A percentile compares a stretch with the other conserved stretches of the same genome.
These are phyloP conservation scores for Drosophila simulans DNA, from an alignment of 1,140 invertebrate species.

Conservation along the genomic window DNA sequence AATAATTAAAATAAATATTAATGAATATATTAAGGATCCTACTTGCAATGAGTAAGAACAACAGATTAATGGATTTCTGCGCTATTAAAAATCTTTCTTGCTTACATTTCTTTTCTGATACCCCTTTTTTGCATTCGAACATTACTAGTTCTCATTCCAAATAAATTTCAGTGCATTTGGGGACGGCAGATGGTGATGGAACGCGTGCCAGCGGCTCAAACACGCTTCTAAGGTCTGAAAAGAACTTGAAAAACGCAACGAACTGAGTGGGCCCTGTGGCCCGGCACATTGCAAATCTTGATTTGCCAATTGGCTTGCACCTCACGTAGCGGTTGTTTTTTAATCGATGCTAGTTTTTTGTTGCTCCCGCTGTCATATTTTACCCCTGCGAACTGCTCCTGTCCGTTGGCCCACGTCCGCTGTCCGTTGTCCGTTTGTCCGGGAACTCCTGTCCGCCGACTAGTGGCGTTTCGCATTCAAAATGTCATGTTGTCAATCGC, in stretches of 20 bases:
- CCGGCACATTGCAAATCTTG: slow-evolving; percentile 22
- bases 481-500: slow-evolving; percentile 79
- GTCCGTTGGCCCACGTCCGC: background rate
- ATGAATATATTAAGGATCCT: too few species aligned
- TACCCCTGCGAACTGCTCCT: slow-evolving; percentile 45
- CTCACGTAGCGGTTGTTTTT: slow-evolving; percentile 58
- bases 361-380: slow-evolving; percentile 72
- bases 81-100: too few species aligned
- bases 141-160: too few species aligned
- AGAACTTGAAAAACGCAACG: background rate
- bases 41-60: too few species aligned
- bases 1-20: too few species aligned
- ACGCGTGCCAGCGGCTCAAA: slow-evolving; percentile 62
- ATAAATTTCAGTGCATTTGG: slow-evolving; percentile 16
- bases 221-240: slow-evolving; percentile 53
- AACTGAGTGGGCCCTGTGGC: slow-evolving; percentile 7
- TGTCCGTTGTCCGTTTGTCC: slow-evolving; percentile 29
- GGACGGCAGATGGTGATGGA: slow-evolving; percentile 29
- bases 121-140: too few species aligned
- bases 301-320: slow-evolving; percentile 48
- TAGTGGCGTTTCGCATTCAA: slow-evolving; percentile 64
- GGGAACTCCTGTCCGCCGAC: slow-evolving; percentile 44
- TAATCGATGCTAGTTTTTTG: slow-evolving; percentile 72
- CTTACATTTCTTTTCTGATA: too few species aligned
- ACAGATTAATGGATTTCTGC: too few species aligned